Evolutionary conservation across 2,797 vertebrate species (phyloP).

Genomic region (Pogonophryne albipinna): DNA sequence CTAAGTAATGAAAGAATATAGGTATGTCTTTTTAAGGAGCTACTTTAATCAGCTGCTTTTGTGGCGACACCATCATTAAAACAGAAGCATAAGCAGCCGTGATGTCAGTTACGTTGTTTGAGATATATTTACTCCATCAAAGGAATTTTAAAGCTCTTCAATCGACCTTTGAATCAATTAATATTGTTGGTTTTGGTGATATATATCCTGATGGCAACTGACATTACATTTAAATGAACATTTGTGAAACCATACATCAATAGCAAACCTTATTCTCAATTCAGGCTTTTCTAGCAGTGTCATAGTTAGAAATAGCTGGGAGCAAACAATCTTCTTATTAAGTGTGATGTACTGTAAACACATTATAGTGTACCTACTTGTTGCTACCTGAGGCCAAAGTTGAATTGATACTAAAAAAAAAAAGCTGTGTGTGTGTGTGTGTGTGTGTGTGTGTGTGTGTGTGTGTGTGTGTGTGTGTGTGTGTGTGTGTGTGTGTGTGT

Average conservation of each 20-base stretch:
- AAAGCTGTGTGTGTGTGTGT: not conserved
- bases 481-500: not conserved
- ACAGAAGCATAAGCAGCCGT: not conserved
- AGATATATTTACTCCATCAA: not conserved
- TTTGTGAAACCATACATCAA: not conserved
- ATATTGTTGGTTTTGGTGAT: not conserved
- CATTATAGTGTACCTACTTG: not conserved
- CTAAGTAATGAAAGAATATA: not conserved
- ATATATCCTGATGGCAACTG: not conserved
- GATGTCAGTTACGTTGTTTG: not conserved
- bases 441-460: not conserved
- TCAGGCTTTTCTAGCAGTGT: not conserved
- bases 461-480: conserved; percentile 2
- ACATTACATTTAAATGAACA: not conserved
- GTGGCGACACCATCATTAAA: not conserved
- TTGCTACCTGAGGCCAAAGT: not conserved
- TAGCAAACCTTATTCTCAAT: not conserved
- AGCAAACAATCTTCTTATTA: conserved; percentile 5
- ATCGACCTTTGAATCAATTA: not conserved
- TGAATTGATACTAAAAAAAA: not conserved
- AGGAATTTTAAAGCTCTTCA: conserved; percentile 5
- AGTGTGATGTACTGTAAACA: conserved; percentile 12
- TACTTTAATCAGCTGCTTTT: not conserved
- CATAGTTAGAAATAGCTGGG: not conserved
- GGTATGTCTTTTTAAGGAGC: not conserved